Evolutionary conservation across 1,140 invertebrate species (phyloP).

Genomic region (Papilio helenus): DNA sequence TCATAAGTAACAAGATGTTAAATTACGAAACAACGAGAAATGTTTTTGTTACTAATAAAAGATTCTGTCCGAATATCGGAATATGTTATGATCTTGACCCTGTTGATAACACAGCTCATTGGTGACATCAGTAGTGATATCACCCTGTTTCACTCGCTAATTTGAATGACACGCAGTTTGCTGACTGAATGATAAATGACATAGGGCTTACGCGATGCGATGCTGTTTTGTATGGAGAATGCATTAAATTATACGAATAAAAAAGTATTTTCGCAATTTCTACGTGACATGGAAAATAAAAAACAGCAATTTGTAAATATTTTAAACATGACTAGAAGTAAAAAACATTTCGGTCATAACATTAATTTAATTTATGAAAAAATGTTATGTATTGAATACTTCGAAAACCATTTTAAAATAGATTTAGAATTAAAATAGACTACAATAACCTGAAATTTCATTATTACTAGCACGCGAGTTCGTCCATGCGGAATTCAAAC

Average conservation of each 20-base stretch:
- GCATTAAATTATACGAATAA: neutral
- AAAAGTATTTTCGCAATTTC: neutral
- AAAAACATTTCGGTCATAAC: too few species aligned
- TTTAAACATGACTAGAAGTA: too few species aligned
- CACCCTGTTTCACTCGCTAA: neutral
- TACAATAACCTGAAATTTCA: too few species aligned
- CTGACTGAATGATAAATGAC: neutral
- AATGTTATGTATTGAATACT: too few species aligned
- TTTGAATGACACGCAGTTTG: neutral
- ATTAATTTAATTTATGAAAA: too few species aligned
- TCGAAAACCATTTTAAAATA: too few species aligned
- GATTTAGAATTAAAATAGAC: too few species aligned
- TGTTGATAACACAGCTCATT: neutral
- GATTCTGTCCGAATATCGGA: neutral
- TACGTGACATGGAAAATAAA: neutral
- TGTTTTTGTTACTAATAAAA: slow-evolving; percentile 9
- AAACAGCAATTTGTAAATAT: too few species aligned
- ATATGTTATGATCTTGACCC: slow-evolving; percentile 9
- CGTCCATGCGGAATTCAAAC: too few species aligned
- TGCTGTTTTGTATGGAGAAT: slow-evolving; percentile 10
- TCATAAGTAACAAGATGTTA: neutral
- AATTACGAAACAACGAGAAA: neutral
- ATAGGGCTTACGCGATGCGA: neutral
- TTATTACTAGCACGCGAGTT: too few species aligned
- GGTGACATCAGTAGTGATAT: slow-evolving; percentile 15